A percentile compares a stretch with the other conserved stretches of the same genome.
phyloP scores from a whole-genome alignment of 1,140 invertebrate genomes.

The Danaus melanippus region DNA sequence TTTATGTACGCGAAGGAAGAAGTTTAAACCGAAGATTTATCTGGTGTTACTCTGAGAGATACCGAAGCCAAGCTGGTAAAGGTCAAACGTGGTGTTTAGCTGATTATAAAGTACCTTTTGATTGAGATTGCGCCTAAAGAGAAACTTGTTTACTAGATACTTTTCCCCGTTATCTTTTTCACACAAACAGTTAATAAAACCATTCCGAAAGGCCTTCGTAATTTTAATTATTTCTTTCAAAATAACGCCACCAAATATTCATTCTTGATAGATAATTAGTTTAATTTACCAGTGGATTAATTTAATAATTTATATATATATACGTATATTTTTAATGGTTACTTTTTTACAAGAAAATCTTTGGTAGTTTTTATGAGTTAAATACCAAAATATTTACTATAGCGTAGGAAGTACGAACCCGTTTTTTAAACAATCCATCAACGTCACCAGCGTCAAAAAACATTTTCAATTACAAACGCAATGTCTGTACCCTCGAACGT shows the following conservation, averaged over 20 bases:
- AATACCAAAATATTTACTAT: too few species aligned
- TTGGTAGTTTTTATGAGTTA: too few species aligned
- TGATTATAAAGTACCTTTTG: conserved; percentile 49
- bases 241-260: too few species aligned
- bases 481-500: conserved; percentile 36
- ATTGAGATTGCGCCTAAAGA: conserved; percentile 33
- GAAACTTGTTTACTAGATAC: conserved; percentile 29
- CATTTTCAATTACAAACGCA: conserved; percentile 49
- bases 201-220: too few species aligned
- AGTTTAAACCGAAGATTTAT: conserved; percentile 58
- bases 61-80: conserved; percentile 39
- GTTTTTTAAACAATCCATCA: conserved; percentile 49
- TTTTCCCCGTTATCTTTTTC: background rate
- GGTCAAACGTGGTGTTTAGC: conserved; percentile 44
- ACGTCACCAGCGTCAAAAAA: conserved; percentile 42
- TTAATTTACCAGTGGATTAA: too few species aligned
- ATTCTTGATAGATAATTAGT: too few species aligned
- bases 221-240: too few species aligned
- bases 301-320: too few species aligned
- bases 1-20: conserved; percentile 49
- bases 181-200: too few species aligned
- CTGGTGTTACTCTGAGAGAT: conserved; percentile 36
- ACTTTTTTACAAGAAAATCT: too few species aligned
- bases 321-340: too few species aligned
- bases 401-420: conserved; percentile 13